Base-by-base conservation (phyloP, 2,113 vertebrate species). In the Dipodomys ordii region DNA sequence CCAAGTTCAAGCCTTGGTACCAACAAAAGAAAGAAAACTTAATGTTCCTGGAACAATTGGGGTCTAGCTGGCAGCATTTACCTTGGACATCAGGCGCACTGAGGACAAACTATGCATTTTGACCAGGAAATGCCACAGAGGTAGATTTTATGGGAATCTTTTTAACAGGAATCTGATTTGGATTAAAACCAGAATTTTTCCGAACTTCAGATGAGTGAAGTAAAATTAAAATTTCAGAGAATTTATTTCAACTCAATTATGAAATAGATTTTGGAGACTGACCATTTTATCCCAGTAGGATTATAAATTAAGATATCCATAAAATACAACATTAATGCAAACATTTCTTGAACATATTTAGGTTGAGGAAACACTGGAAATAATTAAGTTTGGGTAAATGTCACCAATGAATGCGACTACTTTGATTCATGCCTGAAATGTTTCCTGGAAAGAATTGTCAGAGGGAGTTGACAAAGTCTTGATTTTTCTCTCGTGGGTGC, bases 401-500 rank as follows among this genome's bases (percentile, higher is more conserved):
- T 97, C 97, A 97, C 78, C 92, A 97, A 53, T 98, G 95, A 98
- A 98, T 98, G 91, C 93, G 95, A 93, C 92, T 32, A 83, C 96
- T 93, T 97, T 98, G 95, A 96, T 97, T 96, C 95, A 88, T 98
- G 97, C 97, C 93, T 98, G 97, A 96, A 97, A 98, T 98, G 95
- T 97, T 98, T 98, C 93, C 94, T 96, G 93, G 97, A 98, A 97
- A 98, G 96, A 98, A 97, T 98, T 67, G 96, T 97, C 96, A 98
- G 97, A 98, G 95, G 95, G 87, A 96, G 92, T 93, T 96, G 97
- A 98, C 98, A 99, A 98, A 98, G 98, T 98, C 97, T 94, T 94
- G 88, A 96, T 98, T 98, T 97, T 98, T 98, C 94, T 97, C 80
- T 74, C 82, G 95, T 97, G 98, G 96, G 97, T 97, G 97, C 96